phyloP scores from a whole-genome alignment of 2,113 vertebrate genomes.

The Bufo bufo region DNA sequence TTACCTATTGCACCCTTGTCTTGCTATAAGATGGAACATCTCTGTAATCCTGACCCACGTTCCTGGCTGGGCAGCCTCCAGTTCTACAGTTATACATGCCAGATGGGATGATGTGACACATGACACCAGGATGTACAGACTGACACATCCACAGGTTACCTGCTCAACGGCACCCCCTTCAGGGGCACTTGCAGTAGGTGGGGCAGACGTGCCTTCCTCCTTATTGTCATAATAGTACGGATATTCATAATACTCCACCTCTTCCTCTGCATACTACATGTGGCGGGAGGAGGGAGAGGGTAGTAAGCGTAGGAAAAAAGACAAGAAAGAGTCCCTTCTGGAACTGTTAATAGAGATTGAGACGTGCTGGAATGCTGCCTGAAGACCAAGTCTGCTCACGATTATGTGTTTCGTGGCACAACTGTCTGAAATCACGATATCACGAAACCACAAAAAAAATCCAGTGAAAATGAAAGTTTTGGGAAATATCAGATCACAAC shows the following conservation, averaged over 20 bases:
- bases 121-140: constrained; percentile 33
- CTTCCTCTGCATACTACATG: constrained; percentile 76
- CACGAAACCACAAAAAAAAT: no score
- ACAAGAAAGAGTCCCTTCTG: constrained; percentile 51
- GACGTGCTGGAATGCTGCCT: neutral
- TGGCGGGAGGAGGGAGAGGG: constrained; percentile 58
- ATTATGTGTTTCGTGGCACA: no score
- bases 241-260: constrained; percentile 75
- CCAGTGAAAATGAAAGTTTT: no score
- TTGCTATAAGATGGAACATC: neutral
- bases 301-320: constrained; percentile 28
- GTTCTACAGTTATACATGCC: constrained; percentile 40
- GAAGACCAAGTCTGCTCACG: neutral
- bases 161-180: constrained; percentile 64
- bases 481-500: neutral
- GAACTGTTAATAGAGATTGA: constrained; percentile 45
- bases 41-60: neutral
- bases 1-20: neutral
- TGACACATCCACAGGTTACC: constrained; percentile 49
- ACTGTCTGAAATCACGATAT: no score
- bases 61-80: constrained; percentile 28
- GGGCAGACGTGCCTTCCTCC: constrained; percentile 65
- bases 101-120: constrained; percentile 50
- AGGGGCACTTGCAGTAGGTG: constrained; percentile 58
- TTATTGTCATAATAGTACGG: constrained; percentile 74